Evolutionary conservation across 1,140 invertebrate species (phyloP).

Genomic region (Dendroctonus ponderosae): DNA sequence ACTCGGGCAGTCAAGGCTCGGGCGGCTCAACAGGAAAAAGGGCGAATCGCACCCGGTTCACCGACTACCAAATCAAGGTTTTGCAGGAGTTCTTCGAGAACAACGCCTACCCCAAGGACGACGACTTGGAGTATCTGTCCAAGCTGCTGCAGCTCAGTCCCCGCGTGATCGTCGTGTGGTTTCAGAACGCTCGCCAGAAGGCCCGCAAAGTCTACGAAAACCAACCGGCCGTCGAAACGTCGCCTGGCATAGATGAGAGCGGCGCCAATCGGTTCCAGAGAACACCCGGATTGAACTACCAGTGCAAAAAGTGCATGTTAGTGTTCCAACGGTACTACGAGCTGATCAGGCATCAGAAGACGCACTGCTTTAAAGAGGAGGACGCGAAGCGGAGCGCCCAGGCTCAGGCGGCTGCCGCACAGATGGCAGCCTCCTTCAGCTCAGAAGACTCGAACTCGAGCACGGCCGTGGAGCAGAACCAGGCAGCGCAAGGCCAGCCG

Average conservation of each 20-base stretch:
- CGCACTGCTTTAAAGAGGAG: slow-evolving; percentile 96
- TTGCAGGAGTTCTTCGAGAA: slow-evolving; percentile 99
- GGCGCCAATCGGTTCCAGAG: slow-evolving; percentile 85
- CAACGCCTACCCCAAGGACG: slow-evolving; percentile 99
- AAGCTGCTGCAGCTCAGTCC: slow-evolving; percentile 92
- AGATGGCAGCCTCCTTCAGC: slow-evolving; percentile 82
- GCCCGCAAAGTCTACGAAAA: slow-evolving; percentile 97
- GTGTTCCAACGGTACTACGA: slow-evolving; percentile 99
- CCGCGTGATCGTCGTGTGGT: slow-evolving; percentile 97
- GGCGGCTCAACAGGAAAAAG: slow-evolving; percentile 83
- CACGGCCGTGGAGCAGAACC: slow-evolving; percentile 59
- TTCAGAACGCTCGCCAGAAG: slow-evolving; percentile 92
- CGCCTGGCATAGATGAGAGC: slow-evolving; percentile 68
- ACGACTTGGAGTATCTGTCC: slow-evolving; percentile 97
- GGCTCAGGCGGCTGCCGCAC: slow-evolving; percentile 86
- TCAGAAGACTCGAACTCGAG: slow-evolving; percentile 88
- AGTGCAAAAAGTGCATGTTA: slow-evolving; percentile 96
- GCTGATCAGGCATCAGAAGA: slow-evolving; percentile 97
- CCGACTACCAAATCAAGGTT: slow-evolving; percentile 98
- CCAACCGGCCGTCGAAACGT: slow-evolving; percentile 78
- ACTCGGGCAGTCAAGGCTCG: slow-evolving; percentile 56
- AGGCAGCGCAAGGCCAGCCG: slow-evolving; percentile 50
- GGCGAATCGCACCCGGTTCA: slow-evolving; percentile 97
- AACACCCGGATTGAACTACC: slow-evolving; percentile 95
- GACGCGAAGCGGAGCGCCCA: slow-evolving; percentile 90